These are phyloP conservation scores for Cuniculus paca DNA, from an alignment of 2,797 vertebrate species.

Conservation along the genomic window DNA sequence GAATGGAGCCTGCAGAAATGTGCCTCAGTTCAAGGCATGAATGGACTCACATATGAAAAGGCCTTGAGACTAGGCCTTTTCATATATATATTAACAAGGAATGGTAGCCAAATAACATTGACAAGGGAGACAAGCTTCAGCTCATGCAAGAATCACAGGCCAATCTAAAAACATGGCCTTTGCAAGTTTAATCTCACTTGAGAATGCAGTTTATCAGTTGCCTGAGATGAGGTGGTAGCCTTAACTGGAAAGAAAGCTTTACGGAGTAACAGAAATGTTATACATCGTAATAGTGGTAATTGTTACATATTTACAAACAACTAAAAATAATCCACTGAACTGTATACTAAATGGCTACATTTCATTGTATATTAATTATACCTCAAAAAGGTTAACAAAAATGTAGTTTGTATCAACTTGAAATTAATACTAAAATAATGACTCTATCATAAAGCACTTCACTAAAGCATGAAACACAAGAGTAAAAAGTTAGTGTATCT, in stretches of 20 bases:
- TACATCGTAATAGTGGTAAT: background rate
- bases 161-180: background rate
- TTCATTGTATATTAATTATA: conserved; percentile 20
- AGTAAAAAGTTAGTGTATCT: background rate
- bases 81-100: background rate
- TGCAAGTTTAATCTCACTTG: background rate
- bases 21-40: background rate
- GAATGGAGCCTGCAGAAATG: background rate
- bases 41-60: background rate
- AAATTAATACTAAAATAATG: conserved; percentile 45
- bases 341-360: background rate
- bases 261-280: background rate
- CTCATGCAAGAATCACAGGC: background rate
- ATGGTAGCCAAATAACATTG: background rate
- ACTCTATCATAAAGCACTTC: background rate
- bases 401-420: conserved; percentile 6
- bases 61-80: background rate
- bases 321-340: background rate
- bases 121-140: background rate
- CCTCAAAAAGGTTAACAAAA: background rate
- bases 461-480: background rate
- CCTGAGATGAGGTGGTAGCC: background rate
- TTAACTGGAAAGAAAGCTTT: conserved; percentile 19
- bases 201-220: background rate
- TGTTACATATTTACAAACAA: background rate